These are phyloP conservation scores for Dysmachus trigonus DNA, from an alignment of 2,888 invertebrate species.

Conservation along the genomic window DNA sequence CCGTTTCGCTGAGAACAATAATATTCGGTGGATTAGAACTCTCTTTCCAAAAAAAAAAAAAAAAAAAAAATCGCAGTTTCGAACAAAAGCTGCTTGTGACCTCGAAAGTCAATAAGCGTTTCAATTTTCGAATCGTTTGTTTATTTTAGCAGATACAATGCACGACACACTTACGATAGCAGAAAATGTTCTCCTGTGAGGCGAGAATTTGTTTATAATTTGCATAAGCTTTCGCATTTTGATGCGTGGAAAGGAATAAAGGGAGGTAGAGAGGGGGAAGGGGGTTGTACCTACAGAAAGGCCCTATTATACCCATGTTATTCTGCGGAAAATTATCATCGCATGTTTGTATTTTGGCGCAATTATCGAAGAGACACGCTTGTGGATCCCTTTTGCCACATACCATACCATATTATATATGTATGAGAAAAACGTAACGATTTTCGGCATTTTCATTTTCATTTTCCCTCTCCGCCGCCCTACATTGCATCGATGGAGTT, in stretches of 20 bases:
- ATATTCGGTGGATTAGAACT: background rate
- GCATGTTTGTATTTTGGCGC: background rate
- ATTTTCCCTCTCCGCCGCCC: background rate
- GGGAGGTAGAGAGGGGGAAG: background rate
- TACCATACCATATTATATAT: too few species aligned
- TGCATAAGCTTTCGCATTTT: background rate
- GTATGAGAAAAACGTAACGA: background rate
- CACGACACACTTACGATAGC: slow-evolving; percentile 11
- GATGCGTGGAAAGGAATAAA: background rate
- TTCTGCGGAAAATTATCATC: background rate
- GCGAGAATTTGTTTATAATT: background rate
- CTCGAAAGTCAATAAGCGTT: background rate
- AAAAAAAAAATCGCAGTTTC: background rate
- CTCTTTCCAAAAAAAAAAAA: background rate
- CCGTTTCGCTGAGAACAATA: background rate
- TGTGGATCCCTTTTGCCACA: background rate
- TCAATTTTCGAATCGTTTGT: slow-evolving; percentile 14
- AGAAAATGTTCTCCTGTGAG: background rate
- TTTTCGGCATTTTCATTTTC: background rate
- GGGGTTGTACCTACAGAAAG: background rate
- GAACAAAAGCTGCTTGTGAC: background rate
- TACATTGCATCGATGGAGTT: background rate
- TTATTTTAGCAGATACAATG: background rate
- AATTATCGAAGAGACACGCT: background rate
- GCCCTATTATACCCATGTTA: background rate